These are phyloP conservation scores for Myopa tessellatipennis DNA, from an alignment of 2,888 invertebrate genomes.

Conservation along the genomic window DNA sequence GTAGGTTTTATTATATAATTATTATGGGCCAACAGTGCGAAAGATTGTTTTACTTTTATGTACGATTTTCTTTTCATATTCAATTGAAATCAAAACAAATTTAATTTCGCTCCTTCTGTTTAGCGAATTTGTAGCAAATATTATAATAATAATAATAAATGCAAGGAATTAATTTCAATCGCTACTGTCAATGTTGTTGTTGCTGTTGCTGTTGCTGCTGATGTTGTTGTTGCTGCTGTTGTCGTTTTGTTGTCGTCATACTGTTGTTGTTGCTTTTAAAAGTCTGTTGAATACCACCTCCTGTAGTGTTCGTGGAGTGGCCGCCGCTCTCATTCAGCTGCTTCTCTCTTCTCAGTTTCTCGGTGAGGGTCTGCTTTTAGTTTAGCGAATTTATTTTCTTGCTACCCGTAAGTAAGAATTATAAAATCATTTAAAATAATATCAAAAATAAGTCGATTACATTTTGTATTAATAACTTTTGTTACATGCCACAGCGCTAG, in stretches of 20 bases:
- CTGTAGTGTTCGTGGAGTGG: no score
- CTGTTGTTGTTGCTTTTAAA: slow-evolving; percentile 7
- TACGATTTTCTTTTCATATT: slow-evolving; percentile 11
- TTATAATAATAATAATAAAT: slow-evolving; percentile 13
- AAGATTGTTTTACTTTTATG: slow-evolving; percentile 1
- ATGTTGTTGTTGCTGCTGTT: slow-evolving; percentile 6
- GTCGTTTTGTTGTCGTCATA: neutral
- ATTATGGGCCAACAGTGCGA: no score
- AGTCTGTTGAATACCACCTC: no score
- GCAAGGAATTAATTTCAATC: slow-evolving; percentile 20
- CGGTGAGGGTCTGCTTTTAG: slow-evolving; percentile 1
- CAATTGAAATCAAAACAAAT: slow-evolving; percentile 5
- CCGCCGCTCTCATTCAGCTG: neutral
- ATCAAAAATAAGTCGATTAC: no score
- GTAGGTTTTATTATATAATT: no score
- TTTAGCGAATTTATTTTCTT: neutral
- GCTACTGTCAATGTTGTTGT: slow-evolving; percentile 18
- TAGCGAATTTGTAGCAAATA: neutral
- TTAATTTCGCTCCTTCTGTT: neutral
- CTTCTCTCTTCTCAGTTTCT: neutral
- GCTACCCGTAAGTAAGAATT: no score
- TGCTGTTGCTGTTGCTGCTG: neutral
- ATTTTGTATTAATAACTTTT: no score
- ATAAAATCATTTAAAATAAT: no score
- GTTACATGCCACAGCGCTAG: no score